Evolutionary conservation across 2,113 vertebrate genomes (phyloP), one percentile per base, ranked within the genome.

Genomic region (Silurus glanis): DNA sequence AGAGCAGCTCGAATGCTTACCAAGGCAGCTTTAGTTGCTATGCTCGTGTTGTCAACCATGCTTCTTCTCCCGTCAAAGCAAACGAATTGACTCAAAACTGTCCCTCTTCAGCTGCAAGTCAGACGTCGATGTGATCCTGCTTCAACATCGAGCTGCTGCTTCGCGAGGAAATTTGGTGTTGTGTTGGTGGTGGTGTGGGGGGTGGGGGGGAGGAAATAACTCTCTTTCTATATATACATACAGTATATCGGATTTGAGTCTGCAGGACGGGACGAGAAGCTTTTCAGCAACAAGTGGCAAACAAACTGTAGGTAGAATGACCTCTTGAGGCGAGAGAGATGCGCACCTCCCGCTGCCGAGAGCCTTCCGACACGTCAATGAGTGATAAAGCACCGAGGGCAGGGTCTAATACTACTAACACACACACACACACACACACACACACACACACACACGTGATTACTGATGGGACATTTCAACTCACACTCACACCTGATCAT

Each of bases 1-100:
- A 79, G 1, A 58, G 53, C 55, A 80, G 9, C 84, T 87, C n/a
- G 37, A 58, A 64, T 75, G 81, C 96, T 96, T 93, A 97, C 96
- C 96, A 95, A 83, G 80, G 94, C 92, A 69, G 96, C 91, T 90
- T 94, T 94, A 86, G 94, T 93, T 90, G 94, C 93, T 88, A 95
- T 85, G 89, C 92, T 92, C 58, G 94, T 90, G 94, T 96, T 93
- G 89, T 96, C 96, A 88, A 95, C 96, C 96, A 96, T 96, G 91
- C 92, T 95, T 90, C 89, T 91, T 59, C 90, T 53, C 74, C 91
- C 59, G 90, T 90, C 85, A 87, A 90, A 89, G 85, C 89, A 64
- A 89, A 74, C 83, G 58, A 89, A 87, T 88, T 61, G 72, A 85
- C 84, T 92, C 80, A 83, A 87, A 87, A 66, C 85, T 89, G 84